phyloP scores from a whole-genome alignment of 2,113 vertebrate species.

The Ammodramus savannarum region DNA sequence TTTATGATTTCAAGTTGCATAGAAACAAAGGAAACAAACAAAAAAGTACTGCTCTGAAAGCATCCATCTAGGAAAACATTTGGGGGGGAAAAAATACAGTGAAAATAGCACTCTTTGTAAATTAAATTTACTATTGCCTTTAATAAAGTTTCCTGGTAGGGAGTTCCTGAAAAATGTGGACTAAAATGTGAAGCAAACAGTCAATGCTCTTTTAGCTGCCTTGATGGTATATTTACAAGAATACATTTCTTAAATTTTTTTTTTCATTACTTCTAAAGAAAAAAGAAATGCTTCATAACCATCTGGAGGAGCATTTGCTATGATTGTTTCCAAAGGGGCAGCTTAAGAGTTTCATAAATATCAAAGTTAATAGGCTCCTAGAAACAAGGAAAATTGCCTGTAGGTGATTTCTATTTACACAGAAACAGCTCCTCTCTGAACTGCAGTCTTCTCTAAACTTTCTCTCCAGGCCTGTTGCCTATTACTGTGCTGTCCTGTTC shows the following conservation, averaged over 20 bases:
- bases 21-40: conserved; percentile 18
- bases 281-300: neutral
- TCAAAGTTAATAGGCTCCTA: neutral
- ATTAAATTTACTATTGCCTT: conserved; percentile 28
- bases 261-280: neutral
- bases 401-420: neutral
- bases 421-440: neutral
- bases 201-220: neutral
- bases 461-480: conserved; percentile 3
- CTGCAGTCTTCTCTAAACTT: neutral
- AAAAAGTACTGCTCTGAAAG: neutral
- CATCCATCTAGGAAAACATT: neutral
- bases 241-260: neutral
- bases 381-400: neutral
- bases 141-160: neutral
- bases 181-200: neutral
- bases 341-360: conserved; percentile 11
- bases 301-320: neutral
- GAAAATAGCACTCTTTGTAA: neutral
- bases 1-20: neutral
- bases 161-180: neutral
- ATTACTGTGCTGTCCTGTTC: conserved; percentile 1
- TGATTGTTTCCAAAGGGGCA: conserved; percentile 50
- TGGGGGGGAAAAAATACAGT: neutral
- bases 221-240: neutral